Evolutionary conservation across 2,888 invertebrate species (phyloP).

Genomic region (Timandra comae): DNA sequence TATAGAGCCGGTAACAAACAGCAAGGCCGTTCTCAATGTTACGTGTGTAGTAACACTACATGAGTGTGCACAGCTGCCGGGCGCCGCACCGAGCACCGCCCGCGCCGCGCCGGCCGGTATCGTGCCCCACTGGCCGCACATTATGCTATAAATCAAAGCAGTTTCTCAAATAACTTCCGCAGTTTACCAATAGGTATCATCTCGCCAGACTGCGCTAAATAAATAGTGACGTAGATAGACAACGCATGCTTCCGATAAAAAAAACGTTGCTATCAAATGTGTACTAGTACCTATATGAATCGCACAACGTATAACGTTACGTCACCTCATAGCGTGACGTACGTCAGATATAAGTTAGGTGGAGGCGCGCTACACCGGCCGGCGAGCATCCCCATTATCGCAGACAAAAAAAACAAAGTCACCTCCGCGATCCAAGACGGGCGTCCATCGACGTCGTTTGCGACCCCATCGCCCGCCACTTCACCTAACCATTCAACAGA

Average conservation of each 20-base stretch:
- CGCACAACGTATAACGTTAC: constrained; percentile 16
- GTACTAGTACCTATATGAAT: constrained; percentile 18
- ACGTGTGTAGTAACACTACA: constrained; percentile 32
- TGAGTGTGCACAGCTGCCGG: constrained; percentile 40
- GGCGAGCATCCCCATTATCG: constrained; percentile 32
- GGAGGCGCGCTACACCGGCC: constrained; percentile 22
- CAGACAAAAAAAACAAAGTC: constrained; percentile 39
- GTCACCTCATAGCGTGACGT: constrained; percentile 13
- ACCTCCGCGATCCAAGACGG: constrained; percentile 31
- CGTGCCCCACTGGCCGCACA: constrained; percentile 10
- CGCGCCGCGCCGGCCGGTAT: constrained; percentile 26
- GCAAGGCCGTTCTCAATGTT: constrained; percentile 67
- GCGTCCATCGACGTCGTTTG: constrained; percentile 32
- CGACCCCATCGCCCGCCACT: constrained; percentile 29
- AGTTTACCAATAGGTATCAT: constrained; percentile 3
- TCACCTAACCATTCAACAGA: too few relatives aligned
- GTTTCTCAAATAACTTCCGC: constrained; percentile 24
- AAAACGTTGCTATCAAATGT: constrained; percentile 17
- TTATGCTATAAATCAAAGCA: constrained; percentile 29
- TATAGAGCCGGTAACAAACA: constrained; percentile 44
- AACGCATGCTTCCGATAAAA: not conserved
- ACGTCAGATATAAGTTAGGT: constrained; percentile 8
- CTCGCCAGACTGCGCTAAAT: not conserved
- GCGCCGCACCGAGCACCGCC: too few relatives aligned
- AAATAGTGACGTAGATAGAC: too few relatives aligned